phyloP scores from a whole-genome alignment of 2,113 vertebrate species.

The Prietella phreatophila region DNA sequence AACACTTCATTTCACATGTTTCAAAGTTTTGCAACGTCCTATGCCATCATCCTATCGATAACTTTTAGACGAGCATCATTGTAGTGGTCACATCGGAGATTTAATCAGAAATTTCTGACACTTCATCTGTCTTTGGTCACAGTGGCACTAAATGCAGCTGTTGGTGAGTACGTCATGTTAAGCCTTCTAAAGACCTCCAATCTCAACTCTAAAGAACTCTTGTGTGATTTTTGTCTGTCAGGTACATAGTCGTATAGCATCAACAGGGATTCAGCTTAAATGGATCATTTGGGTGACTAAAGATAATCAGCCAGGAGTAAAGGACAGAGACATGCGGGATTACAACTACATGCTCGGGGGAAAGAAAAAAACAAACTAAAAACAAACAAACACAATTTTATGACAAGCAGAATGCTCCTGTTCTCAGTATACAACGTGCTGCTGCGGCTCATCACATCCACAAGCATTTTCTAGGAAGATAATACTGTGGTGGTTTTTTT shows the following conservation, averaged over 20 bases:
- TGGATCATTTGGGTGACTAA: not conserved
- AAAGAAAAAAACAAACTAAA: too few relatives aligned
- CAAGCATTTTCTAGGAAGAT: slow-evolving; percentile 11
- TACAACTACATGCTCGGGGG: not conserved
- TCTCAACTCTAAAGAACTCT: too few relatives aligned
- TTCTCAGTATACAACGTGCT: slow-evolving; percentile 22
- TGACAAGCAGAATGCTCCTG: not conserved
- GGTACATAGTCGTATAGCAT: not conserved
- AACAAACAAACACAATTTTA: not conserved
- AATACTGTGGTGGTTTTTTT: not conserved
- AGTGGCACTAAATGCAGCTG: not conserved
- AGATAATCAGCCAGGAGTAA: not conserved
- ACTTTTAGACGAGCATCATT: not conserved
- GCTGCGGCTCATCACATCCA: slow-evolving; percentile 27
- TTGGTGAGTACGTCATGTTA: not conserved
- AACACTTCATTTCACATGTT: not conserved
- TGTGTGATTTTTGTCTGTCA: not conserved
- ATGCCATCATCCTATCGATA: not conserved
- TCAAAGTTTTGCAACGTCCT: not conserved
- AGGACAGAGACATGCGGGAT: not conserved
- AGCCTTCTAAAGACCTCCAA: not conserved
- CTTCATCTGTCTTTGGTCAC: not conserved
- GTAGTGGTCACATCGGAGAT: not conserved
- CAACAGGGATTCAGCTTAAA: not conserved
- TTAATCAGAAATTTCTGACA: not conserved